Evolutionary conservation across 2,113 vertebrate genomes (phyloP).

Genomic region (Stictonetta naevosa): DNA sequence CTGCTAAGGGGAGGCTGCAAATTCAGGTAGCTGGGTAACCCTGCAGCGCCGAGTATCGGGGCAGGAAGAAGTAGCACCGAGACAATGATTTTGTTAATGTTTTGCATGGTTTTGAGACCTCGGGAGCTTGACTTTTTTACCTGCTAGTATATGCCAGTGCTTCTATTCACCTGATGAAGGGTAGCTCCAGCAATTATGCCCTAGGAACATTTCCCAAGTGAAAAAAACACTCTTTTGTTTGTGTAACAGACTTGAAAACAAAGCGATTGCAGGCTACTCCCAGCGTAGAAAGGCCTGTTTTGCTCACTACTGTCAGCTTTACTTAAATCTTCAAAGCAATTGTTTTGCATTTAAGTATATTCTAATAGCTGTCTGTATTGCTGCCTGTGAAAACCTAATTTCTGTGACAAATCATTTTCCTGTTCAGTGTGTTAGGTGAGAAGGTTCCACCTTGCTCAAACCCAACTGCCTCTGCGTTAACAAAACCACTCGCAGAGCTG

Average conservation of each 20-base stretch:
- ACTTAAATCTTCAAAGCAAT: neutral
- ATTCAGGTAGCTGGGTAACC: rapidly evolving
- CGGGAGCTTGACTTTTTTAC: neutral
- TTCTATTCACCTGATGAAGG: neutral
- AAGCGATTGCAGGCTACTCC: neutral
- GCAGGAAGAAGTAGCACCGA: neutral
- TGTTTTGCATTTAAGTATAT: neutral
- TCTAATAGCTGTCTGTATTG: neutral
- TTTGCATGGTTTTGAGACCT: neutral
- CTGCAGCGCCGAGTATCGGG: neutral
- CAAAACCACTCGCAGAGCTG: neutral
- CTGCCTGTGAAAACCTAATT: neutral
- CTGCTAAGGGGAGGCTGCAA: neutral
- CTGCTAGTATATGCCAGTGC: neutral
- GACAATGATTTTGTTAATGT: rapidly evolving
- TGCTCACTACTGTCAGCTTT: neutral
- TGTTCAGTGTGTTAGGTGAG: neutral
- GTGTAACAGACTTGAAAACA: neutral
- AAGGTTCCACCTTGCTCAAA: neutral
- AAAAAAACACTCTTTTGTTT: neutral
- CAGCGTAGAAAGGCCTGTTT: neutral
- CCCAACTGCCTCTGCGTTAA: neutral
- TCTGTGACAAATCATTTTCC: neutral
- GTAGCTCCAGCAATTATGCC: neutral
- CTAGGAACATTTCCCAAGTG: neutral